phyloP scores from a whole-genome alignment of 2,113 vertebrate species.

The Heloderma charlesbogerti region DNA sequence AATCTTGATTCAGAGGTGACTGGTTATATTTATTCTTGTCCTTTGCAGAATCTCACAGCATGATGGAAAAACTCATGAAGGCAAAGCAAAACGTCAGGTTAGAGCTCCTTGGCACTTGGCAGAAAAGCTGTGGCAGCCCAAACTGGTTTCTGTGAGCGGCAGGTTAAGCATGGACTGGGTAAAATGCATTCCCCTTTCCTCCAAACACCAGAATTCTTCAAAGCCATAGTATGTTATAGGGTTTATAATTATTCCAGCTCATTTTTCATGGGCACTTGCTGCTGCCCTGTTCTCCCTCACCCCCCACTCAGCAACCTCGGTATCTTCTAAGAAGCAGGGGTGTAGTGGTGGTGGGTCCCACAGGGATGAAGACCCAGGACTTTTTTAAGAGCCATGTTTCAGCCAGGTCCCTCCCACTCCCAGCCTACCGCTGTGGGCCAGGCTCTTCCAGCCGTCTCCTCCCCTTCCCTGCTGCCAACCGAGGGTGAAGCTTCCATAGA shows the following conservation, averaged over 20 bases:
- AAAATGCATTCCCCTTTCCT: slow-evolving; percentile 37
- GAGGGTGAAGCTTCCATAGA: too few relatives aligned
- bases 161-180: slow-evolving; percentile 21
- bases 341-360: too few relatives aligned
- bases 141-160: slow-evolving; percentile 30
- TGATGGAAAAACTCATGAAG: slow-evolving; percentile 53
- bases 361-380: too few relatives aligned
- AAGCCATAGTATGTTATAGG: slow-evolving; percentile 11
- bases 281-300: not conserved
- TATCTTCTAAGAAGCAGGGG: not conserved
- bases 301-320: not conserved
- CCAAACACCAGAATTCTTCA: slow-evolving; percentile 22
- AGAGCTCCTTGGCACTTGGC: slow-evolving; percentile 14
- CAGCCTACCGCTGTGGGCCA: too few relatives aligned
- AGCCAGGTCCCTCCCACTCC: too few relatives aligned
- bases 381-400: too few relatives aligned
- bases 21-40: slow-evolving; percentile 71
- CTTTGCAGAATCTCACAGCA: slow-evolving; percentile 58
- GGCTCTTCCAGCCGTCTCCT: too few relatives aligned
- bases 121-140: not conserved
- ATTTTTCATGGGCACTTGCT: not conserved
- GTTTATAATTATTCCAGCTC: not conserved
- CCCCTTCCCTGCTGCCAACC: too few relatives aligned
- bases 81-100: slow-evolving; percentile 51
- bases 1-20: slow-evolving; percentile 71